Percentiles rank a stretch among this genome's conserved stretches.
These are phyloP conservation scores for Galendromus occidentalis DNA, from an alignment of 1,140 invertebrate genomes.

Conservation along the genomic window DNA sequence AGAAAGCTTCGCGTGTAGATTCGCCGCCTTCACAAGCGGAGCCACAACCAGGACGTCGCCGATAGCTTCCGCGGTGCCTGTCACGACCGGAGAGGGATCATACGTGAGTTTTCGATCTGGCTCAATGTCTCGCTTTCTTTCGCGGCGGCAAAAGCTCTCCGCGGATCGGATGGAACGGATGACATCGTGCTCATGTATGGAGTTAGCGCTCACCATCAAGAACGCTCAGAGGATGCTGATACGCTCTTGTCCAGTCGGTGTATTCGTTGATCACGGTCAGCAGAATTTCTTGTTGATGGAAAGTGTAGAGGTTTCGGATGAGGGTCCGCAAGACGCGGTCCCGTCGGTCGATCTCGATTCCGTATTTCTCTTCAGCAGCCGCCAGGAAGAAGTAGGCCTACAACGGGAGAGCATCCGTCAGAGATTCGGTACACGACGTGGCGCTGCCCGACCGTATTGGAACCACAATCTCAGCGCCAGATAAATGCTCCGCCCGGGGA, in stretches of 20 bases:
- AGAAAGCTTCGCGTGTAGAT: constrained; percentile 47
- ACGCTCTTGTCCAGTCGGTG: constrained; percentile 80
- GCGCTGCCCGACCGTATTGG: too few species aligned
- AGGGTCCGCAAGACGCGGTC: constrained; percentile 84
- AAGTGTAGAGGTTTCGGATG: constrained; percentile 40
- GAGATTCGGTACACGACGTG: too few species aligned
- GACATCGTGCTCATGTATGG: not conserved
- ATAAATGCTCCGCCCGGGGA: too few species aligned
- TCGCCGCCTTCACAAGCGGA: constrained; percentile 69
- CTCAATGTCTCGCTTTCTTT: not conserved
- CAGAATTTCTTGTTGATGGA: constrained; percentile 88
- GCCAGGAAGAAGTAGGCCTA: constrained; percentile 41
- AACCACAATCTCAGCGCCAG: too few species aligned
- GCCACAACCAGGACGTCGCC: constrained; percentile 41
- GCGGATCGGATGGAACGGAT: not conserved
- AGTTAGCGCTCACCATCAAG: constrained; percentile 39
- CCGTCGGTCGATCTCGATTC: constrained; percentile 68
- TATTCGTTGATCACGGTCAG: constrained; percentile 92
- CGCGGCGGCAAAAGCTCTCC: not conserved
- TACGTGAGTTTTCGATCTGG: not conserved
- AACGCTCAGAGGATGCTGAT: constrained; percentile 73
- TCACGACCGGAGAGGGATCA: not conserved
- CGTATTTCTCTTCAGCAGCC: constrained; percentile 73
- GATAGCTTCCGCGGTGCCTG: constrained; percentile 17
- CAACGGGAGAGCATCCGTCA: constrained; percentile 2